phyloP scores from a whole-genome alignment of 2,113 vertebrate species.

The Heterochromis multidens region DNA sequence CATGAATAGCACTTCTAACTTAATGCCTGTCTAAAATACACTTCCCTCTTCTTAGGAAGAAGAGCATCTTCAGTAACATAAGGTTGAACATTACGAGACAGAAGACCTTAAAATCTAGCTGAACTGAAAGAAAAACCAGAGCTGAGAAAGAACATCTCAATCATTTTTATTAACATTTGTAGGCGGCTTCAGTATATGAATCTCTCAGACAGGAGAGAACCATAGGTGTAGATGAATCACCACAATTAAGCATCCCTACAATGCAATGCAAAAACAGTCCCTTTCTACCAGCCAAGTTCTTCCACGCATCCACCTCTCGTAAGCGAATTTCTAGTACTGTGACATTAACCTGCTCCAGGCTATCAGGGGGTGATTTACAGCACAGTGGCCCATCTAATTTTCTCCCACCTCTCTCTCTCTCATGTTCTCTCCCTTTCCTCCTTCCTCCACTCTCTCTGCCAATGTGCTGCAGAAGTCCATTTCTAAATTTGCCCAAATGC shows the following conservation, averaged over 20 bases:
- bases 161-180: slow-evolving; percentile 42
- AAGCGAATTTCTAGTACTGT: slow-evolving; percentile 28
- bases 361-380: slow-evolving; percentile 63
- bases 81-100: not conserved
- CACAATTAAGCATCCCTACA: not conserved
- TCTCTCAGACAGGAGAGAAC: slow-evolving; percentile 67
- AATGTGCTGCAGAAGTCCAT: slow-evolving; percentile 60
- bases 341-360: slow-evolving; percentile 11
- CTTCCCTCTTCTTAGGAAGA: not conserved
- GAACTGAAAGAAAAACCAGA: slow-evolving; percentile 47
- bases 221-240: not conserved
- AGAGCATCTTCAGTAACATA: not conserved
- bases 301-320: not conserved
- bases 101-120: not conserved
- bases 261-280: not conserved
- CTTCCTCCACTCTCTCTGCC: slow-evolving; percentile 43
- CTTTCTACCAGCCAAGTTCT: not conserved
- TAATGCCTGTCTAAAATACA: not conserved
- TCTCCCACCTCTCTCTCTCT: not conserved
- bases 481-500: slow-evolving; percentile 71
- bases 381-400: slow-evolving; percentile 32
- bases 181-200: slow-evolving; percentile 58
- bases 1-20: slow-evolving; percentile 25
- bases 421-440: not conserved
- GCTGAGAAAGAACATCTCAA: slow-evolving; percentile 74